phyloP scores from a whole-genome alignment of 2,888 invertebrate genomes.

The Callimorpha dominula region DNA sequence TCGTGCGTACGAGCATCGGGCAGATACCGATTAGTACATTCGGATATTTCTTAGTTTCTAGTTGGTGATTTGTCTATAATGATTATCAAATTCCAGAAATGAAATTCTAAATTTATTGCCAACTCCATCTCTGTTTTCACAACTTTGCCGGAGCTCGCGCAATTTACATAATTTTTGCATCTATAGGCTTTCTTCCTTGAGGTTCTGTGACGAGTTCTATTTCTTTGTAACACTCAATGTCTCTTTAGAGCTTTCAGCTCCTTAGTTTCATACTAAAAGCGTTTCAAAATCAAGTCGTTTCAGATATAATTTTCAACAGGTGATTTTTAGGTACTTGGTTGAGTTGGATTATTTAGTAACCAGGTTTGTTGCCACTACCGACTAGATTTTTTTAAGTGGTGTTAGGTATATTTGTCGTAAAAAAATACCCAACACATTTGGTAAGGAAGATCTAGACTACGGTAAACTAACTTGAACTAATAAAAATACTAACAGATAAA shows the following conservation, averaged over 20 bases:
- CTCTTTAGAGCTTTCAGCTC: slow-evolving; percentile 30
- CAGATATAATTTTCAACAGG: neutral
- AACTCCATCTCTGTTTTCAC: slow-evolving; percentile 49
- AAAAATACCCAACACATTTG: too few species aligned
- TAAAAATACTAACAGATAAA: too few species aligned
- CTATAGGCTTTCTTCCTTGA: slow-evolving; percentile 56
- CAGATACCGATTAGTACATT: too few species aligned
- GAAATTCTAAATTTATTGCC: neutral
- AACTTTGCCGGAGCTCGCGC: slow-evolving; percentile 48
- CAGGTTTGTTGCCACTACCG: too few species aligned
- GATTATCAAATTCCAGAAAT: neutral
- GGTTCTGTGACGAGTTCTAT: slow-evolving; percentile 51
- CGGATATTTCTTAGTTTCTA: too few species aligned
- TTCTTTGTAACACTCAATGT: slow-evolving; percentile 51
- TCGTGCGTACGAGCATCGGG: too few species aligned
- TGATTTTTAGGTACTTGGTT: neutral
- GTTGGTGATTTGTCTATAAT: too few species aligned
- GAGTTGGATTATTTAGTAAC: neutral
- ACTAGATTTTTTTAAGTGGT: too few species aligned
- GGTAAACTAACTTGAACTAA: too few species aligned
- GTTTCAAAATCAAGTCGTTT: slow-evolving; percentile 13
- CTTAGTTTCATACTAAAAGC: slow-evolving; percentile 15
- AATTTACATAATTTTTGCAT: slow-evolving; percentile 75
- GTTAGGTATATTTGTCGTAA: too few species aligned
- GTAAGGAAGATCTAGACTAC: too few species aligned